Evolutionary conservation across 2,888 invertebrate genomes (phyloP).

Genomic region (Mythimna ferrago): DNA sequence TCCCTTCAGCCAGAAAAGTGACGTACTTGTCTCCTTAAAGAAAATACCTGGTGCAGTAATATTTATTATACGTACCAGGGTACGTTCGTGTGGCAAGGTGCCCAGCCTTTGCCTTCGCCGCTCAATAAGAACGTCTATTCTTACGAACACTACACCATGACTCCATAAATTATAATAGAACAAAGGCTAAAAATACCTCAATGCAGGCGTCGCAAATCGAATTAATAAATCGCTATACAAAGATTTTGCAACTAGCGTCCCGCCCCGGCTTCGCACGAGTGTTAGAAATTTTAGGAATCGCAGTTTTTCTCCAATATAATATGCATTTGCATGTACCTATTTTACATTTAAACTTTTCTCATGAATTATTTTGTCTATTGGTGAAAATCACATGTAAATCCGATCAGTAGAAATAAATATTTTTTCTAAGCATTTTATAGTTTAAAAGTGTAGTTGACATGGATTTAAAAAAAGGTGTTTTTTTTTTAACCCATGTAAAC

Average conservation of each 20-base stretch:
- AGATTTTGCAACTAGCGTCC: background rate
- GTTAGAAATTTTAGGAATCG: no score
- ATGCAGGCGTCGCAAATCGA: constrained; percentile 23
- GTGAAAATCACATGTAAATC: no score
- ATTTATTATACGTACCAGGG: constrained; percentile 46
- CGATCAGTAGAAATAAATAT: no score
- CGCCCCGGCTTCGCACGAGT: no score
- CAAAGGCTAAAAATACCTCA: constrained; percentile 32
- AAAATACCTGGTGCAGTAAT: constrained; percentile 36
- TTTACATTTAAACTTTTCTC: no score
- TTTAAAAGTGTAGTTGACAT: no score
- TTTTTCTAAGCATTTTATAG: background rate
- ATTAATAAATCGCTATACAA: background rate
- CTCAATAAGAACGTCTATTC: constrained; percentile 69
- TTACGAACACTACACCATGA: constrained; percentile 54
- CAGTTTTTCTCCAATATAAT: no score
- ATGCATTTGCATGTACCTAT: no score
- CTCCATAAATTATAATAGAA: constrained; percentile 56
- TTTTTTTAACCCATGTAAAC: no score
- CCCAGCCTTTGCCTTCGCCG: constrained; percentile 76
- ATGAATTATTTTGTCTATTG: no score
- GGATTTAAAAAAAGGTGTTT: no score
- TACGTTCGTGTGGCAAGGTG: constrained; percentile 83
- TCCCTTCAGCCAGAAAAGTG: background rate
- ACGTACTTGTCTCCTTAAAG: background rate